Base-by-base conservation (phyloP, 2,888 invertebrate genomes). In the Drosophila mettleri region DNA sequence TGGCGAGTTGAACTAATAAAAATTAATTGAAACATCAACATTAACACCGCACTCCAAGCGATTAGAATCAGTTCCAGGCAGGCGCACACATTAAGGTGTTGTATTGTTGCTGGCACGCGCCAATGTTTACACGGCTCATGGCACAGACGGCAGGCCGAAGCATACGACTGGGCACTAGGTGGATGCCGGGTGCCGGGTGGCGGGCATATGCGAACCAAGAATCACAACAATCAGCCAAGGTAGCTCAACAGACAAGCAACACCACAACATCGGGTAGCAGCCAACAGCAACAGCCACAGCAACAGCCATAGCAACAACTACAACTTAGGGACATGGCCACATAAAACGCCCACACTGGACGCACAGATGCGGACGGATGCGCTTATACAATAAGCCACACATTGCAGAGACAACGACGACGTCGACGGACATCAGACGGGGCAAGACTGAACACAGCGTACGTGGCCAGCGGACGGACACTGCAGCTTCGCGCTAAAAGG, bases 41-140 rank as follows among this genome's bases (percentile, higher is more conserved):
- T 83, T 84, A 86, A 88, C 85, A 86, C 80, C 84, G 68, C 68
- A 75, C 77, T 80, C 71, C 69, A 67, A 66, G 58, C 81, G 85
- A 88, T 85, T 85, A 86, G 80, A 83, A 85, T 85, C 84, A 77
- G 87, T 83, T 83, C 82, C 82, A 86, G 85, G 71, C 88, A 81
- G 76, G 87, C 88, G 86, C 68, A 69, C 78, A 86, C 76, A 84
- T 77, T 80, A 85, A 87, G 87, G 89, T 84, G 81, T 86, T 72
- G 60, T 74, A 78, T 71, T 87, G 82, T 48, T 66, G 78, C 51
- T 54, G 78, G 81, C 90, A 88, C 89, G 90, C 86, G 89, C 78
- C 74, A 82, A 81, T 84, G 85, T 88, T 88, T 89, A 89, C 84
- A 84, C 89, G 86, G 86, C 79, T 88, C 75, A 78, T 61, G 86